Base-by-base conservation (phyloP, 1,140 invertebrate genomes). In the Drosophila leontia region DNA sequence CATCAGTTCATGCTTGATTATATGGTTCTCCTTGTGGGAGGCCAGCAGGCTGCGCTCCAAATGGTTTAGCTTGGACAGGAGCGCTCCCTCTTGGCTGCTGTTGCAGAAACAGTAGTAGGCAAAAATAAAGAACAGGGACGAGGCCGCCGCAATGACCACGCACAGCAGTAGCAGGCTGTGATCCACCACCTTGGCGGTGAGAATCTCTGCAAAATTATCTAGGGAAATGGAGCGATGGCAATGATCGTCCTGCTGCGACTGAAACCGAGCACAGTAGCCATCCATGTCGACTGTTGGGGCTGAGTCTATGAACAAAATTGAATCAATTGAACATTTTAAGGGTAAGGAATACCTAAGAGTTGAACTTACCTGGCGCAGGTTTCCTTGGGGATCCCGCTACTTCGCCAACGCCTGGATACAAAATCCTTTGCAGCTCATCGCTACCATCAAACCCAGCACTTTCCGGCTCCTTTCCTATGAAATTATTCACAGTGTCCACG, bases 61-160 rank as follows among this genome's bases (percentile, higher is more conserved):
- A 71, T 94, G 92, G 91, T 96, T 96, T 53, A 96, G 94, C 78
- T 94, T 95, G 0, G 93, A 93, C 32, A 96, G 93, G 4, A 96
- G 91, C 13, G 93, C 92, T 29, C 93, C 93, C 83, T 95, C 96
- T 78, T 95, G 94, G 82, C 95, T 94, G 80, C 93, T 95, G 87
- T 96, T 96, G 92, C 96, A 96, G 75, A 96, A 95, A 75, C 95
- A 95, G 92, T 96, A 96, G 92, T 96, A 96, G 26, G 95, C 96
- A 58, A 96, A 94, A n/a, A 95, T 95, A 82, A 97, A 96, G 61
- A 96, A 91, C 15, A 97, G 91, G 9, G 95, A 95, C 6, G 95
- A 95, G 42, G 94, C 91, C n/a, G 96, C 95, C 50, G 96, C 95
- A 57, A 96, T 95, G 3, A 94, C 58, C 8, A 94, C 91, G 78